Conservation (phyloP, 2,797 vertebrate species). For the Dermochelys coriacea region DNA sequence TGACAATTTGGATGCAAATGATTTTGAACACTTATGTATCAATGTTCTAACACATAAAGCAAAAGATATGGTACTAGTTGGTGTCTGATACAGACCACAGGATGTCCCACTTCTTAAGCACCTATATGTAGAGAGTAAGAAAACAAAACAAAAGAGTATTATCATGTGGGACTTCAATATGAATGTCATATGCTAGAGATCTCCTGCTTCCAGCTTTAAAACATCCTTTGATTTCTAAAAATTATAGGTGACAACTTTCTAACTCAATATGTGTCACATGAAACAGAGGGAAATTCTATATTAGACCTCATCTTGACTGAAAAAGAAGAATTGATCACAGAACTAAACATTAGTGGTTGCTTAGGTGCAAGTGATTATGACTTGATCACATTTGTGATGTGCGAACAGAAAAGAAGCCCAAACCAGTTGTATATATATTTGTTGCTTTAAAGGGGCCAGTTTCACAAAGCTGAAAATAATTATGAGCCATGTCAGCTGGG, state of each 20-base stretch:
- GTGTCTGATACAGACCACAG: neutral
- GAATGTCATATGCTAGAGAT: neutral
- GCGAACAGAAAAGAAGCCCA: neutral
- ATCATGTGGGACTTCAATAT: neutral
- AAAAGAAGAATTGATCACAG: too few relatives aligned
- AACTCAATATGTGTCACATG: neutral
- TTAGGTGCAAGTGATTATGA: too few relatives aligned
- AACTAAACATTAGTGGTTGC: too few relatives aligned
- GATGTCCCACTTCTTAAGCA: neutral
- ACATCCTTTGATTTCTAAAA: neutral
- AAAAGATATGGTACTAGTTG: neutral
- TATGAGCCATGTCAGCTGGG: neutral
- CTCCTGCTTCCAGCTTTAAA: neutral
- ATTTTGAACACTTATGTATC: neutral
- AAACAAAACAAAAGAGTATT: neutral
- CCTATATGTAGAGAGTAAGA: neutral
- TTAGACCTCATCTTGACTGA: too few relatives aligned
- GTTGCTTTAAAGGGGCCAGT: neutral
- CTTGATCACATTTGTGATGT: too few relatives aligned
- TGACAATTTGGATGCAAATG: neutral
- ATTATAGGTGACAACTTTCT: neutral
- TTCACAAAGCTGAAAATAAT: neutral
- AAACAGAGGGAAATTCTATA: too few relatives aligned
- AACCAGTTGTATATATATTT: neutral
- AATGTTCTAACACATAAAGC: neutral